Base-by-base conservation (phyloP, 2,113 vertebrate species). In the Channa maculata region DNA sequence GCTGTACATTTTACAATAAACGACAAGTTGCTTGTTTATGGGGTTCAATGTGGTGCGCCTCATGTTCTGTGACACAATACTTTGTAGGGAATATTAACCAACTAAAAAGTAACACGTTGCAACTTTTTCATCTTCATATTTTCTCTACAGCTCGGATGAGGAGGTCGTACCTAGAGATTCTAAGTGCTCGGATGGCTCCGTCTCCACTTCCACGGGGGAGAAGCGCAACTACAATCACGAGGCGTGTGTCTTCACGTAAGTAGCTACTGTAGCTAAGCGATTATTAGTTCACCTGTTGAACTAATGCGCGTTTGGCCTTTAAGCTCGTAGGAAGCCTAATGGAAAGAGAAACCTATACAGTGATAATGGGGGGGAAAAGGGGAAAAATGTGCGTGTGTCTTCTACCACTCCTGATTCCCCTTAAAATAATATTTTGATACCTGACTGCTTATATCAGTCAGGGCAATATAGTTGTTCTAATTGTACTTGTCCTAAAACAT, bases 81-180 rank as follows among this genome's bases (percentile, higher is more conserved):
- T 1, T 41, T 3, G 2, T 12, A 7, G 5, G 12, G 3, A 12
- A 33, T 64, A 33, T 14, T 3, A 10, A 33, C 24, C 24, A 24
- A 24, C 1, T 24, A 24, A 24, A 11, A 10, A 4, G 12, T 3
- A 5, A 61, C 2, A 0, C 2, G 10, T 4, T 1, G n/a, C 15
- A 36, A 8, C 36, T 4, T 52, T 66, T 13, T 6, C 13, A 59
- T 34, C 10, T 50, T 7, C 2, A 1, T 3, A 24, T 3, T 1
- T 10, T 8, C 3, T 48, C 37, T 11, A 0, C 75, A 94, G 93
- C 73, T 65, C 86, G 84, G 2, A 78, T 93, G 66, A 88, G 92
- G 64, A 92, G 92, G 50, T 92, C 93, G 10, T 94, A 94, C 43
- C 69, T 93, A 0, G 94, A 94, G 11, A 84, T 93, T 0, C 44